A percentile compares a stretch with the other conserved stretches of the same genome.
These are phyloP conservation scores for Teleopsis dalmanni DNA, from an alignment of 1,140 invertebrate genomes.

Conservation along the genomic window DNA sequence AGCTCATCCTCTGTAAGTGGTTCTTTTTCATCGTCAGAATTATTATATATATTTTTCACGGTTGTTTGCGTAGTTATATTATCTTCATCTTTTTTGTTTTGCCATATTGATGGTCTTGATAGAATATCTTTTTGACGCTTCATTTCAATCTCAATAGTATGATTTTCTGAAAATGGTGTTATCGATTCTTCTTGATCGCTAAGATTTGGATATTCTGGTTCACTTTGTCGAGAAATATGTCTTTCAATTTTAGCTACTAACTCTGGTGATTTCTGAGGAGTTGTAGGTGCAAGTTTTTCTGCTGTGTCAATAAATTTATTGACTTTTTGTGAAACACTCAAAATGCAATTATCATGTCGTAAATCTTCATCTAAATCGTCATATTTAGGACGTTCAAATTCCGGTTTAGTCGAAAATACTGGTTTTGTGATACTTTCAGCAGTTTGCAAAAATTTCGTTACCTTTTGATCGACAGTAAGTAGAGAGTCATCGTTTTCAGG, in stretches of 20 bases:
- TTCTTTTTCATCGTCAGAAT: constrained; percentile 10
- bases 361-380: constrained; percentile 50
- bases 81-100: constrained; percentile 12
- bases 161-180: constrained; percentile 21
- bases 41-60: constrained; percentile 6
- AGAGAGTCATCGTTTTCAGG: constrained; percentile 55
- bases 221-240: constrained; percentile 43
- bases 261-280: constrained; percentile 38
- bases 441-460: constrained; percentile 55
- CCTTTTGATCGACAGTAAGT: constrained; percentile 58
- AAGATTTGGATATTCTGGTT: constrained; percentile 9
- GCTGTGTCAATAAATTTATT: constrained; percentile 54
- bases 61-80: no score
- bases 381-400: constrained; percentile 45
- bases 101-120: constrained; percentile 41
- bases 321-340: constrained; percentile 55
- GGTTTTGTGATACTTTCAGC: constrained; percentile 51
- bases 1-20: constrained; percentile 15
- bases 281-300: constrained; percentile 45
- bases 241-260: constrained; percentile 45
- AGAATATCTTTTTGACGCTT: constrained; percentile 41
- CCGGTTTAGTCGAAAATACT: constrained; percentile 41
- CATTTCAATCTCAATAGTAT: constrained; percentile 6
- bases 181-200: constrained; percentile 4
- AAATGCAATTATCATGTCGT: constrained; percentile 49